phyloP scores from a whole-genome alignment of 2,888 invertebrate genomes.

The Synergus umbraculus region DNA sequence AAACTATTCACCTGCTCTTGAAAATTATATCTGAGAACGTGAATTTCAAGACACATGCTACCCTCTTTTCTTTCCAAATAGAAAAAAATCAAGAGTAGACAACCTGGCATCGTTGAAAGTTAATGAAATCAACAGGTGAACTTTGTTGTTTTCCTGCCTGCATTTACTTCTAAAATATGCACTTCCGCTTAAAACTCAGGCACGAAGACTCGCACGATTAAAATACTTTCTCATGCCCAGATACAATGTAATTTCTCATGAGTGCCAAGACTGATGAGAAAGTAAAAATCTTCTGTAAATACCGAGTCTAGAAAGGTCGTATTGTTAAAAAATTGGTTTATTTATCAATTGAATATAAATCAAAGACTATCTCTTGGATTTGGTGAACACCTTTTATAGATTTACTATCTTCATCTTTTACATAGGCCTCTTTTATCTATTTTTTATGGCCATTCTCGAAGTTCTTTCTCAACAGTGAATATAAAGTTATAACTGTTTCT shows the following conservation, averaged over 20 bases:
- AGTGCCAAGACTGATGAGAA: conserved; percentile 25
- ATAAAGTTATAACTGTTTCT: not conserved
- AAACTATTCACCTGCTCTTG: not conserved
- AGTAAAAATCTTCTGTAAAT: conserved; percentile 10
- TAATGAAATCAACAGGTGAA: conserved; percentile 20
- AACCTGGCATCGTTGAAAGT: conserved; percentile 30
- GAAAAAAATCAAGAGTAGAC: conserved; percentile 6
- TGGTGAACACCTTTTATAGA: not conserved
- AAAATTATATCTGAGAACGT: not conserved
- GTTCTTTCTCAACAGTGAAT: not conserved
- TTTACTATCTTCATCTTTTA: not conserved
- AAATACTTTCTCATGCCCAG: conserved; percentile 40
- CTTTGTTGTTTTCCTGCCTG: conserved; percentile 11
- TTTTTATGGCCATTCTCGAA: not conserved
- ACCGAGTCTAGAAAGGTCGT: not conserved
- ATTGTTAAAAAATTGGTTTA: not conserved
- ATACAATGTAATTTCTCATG: conserved; percentile 17
- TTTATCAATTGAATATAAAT: not conserved
- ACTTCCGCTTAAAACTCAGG: conserved; percentile 36
- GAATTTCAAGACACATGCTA: not conserved
- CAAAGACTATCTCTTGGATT: not conserved
- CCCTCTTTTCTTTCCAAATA: not conserved
- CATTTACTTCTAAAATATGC: conserved; percentile 37
- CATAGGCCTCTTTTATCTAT: not conserved
- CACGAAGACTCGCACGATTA: conserved; percentile 31